These are phyloP conservation scores for Jaculus jaculus DNA, from an alignment of 2,113 vertebrate genomes.

Conservation along the genomic window DNA sequence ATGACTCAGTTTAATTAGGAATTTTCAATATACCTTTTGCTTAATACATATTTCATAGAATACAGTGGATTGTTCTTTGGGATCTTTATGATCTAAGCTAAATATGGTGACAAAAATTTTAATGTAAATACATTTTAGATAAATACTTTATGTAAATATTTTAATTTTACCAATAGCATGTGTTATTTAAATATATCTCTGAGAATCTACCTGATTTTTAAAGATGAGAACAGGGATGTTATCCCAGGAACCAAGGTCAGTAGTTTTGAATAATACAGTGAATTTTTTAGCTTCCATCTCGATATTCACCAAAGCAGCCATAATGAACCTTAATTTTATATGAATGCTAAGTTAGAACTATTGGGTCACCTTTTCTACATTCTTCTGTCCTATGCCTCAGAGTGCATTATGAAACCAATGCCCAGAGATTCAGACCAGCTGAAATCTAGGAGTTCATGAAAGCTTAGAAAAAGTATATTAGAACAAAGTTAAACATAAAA, in stretches of 20 bases:
- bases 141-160: not conserved
- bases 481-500: not conserved
- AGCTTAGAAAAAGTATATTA: not conserved
- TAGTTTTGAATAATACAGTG: constrained; percentile 55
- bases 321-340: constrained; percentile 35
- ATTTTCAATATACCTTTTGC: not conserved
- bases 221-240: not conserved
- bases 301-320: not conserved
- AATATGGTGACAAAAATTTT: not conserved
- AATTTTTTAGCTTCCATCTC: constrained; percentile 39
- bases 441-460: not conserved
- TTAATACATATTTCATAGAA: not conserved
- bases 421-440: not conserved
- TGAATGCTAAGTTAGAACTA: not conserved
- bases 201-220: constrained; percentile 17
- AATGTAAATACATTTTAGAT: not conserved
- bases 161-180: not conserved
- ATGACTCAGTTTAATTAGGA: not conserved
- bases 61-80: not conserved
- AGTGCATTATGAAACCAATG: not conserved
- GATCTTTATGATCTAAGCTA: not conserved
- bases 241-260: not conserved
- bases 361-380: not conserved
- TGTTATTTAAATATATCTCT: not conserved
- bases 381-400: not conserved